These are phyloP conservation scores for Coccyzus lansbergi DNA, from an alignment of 2,797 vertebrate genomes.

Conservation along the genomic window DNA sequence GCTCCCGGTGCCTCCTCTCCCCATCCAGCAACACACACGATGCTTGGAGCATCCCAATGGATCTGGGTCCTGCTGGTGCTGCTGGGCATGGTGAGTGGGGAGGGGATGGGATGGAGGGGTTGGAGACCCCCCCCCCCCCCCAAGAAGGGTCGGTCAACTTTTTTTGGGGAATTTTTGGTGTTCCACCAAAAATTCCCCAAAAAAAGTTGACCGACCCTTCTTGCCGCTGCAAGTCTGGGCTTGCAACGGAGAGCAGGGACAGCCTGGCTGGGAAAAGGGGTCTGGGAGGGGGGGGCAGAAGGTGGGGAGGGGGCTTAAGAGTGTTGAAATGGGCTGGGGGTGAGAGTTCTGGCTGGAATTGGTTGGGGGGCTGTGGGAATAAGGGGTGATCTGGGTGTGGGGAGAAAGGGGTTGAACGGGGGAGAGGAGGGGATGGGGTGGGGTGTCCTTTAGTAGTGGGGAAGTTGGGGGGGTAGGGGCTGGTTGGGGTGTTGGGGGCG, in stretches of 20 bases:
- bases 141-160: too few relatives aligned
- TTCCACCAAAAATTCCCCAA: too few relatives aligned
- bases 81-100: background rate
- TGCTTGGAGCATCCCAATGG: background rate
- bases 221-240: background rate
- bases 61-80: background rate
- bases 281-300: rapidly evolving
- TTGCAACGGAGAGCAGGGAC: background rate
- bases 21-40: too few relatives aligned
- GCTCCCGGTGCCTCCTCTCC: too few relatives aligned
- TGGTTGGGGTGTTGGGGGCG: too few relatives aligned
- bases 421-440: background rate
- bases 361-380: background rate
- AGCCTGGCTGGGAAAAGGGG: background rate
- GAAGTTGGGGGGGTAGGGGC: too few relatives aligned
- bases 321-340: background rate
- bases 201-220: too few relatives aligned
- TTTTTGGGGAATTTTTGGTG: too few relatives aligned
- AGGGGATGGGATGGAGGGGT: background rate
- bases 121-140: rapidly evolving
- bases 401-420: background rate
- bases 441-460: too few relatives aligned
- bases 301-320: background rate
- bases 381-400: background rate
- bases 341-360: too few relatives aligned